Evolutionary conservation across 2,888 invertebrate species (phyloP).

Genomic region (Campaea margaritaria): DNA sequence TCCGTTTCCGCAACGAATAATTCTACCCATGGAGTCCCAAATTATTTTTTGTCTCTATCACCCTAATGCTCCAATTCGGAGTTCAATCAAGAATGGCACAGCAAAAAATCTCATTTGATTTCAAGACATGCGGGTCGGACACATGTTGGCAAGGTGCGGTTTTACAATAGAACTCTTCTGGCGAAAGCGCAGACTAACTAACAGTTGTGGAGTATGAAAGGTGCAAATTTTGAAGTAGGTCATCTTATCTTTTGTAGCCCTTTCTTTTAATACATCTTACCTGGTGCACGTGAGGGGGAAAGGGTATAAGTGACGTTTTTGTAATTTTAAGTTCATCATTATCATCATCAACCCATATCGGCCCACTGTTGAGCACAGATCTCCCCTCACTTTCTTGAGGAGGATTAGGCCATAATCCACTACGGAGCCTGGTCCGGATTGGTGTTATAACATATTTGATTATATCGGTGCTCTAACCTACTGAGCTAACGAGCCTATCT

Average conservation of each 20-base stretch:
- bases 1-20: neutral
- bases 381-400: too few species aligned
- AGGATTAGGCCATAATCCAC: too few species aligned
- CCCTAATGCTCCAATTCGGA: slow-evolving; percentile 22
- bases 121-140: slow-evolving; percentile 65
- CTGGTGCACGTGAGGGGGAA: slow-evolving; percentile 30
- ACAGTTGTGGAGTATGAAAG: slow-evolving; percentile 53
- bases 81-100: slow-evolving; percentile 37
- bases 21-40: neutral
- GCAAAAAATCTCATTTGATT: slow-evolving; percentile 42
- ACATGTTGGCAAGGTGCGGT: slow-evolving; percentile 75
- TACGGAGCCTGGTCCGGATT: too few species aligned
- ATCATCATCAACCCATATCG: too few species aligned
- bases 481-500: too few species aligned
- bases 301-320: neutral
- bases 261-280: slow-evolving; percentile 44
- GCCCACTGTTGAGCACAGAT: too few species aligned
- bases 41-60: neutral
- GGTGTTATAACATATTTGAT: too few species aligned
- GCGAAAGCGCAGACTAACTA: too few species aligned
- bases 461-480: too few species aligned
- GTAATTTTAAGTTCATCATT: too few species aligned
- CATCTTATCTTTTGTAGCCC: slow-evolving; percentile 61
- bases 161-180: slow-evolving; percentile 68
- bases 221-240: slow-evolving; percentile 79